Base-by-base conservation (phyloP, 2,797 vertebrate genomes). In the Macrochelys suwanniensis region DNA sequence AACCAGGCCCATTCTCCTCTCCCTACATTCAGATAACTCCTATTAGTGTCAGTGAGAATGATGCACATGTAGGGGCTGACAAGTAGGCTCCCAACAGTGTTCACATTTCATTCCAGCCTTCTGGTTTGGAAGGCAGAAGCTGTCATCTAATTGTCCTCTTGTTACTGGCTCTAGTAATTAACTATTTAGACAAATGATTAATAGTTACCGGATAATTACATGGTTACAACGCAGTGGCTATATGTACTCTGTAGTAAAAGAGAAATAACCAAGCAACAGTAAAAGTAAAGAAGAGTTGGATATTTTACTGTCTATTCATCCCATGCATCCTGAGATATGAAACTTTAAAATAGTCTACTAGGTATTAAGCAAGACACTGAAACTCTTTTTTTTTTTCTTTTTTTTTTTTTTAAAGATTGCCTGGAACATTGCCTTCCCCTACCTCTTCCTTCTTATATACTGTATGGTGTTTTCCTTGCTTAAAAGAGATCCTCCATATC, bases 401-500 rank as follows among this genome's bases (percentile, higher is more conserved):
- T 57, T 7, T 49, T 79, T 74, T 57, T 68, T 17, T n/a, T 47
- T 84, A 85, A 10, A 81, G 45, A 17, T 11, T 95, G 6, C 23
- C n/a, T 42, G 68, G 33, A 78, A 11, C 85, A 84, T 77, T 87
- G 23, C 4, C 11, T 42, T 11, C 50, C 83, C 88, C 71, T 33
- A 59, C 89, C 26, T 4, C 10, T 84, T 71, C 37, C 68, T 71
- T 71, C 16, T 81, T 2, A 0, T n/a, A 74, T 1, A 80, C 2
- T 81, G 11, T 19, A 76, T 3, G 5, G 26, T 42, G 9, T 57
- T 85, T 85, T 84, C 4, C 31, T 87, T 92, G 11, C 57, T 82
- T 82, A 89, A 94, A 95, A 93, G 23, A 68, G 80, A 82, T n/a
- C 28, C 56, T 90, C 25, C 28, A 65, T 86, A 68, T 95, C 74